These are phyloP conservation scores for Ailurus styani DNA, from an alignment of 2,113 vertebrate species.

Conservation along the genomic window DNA sequence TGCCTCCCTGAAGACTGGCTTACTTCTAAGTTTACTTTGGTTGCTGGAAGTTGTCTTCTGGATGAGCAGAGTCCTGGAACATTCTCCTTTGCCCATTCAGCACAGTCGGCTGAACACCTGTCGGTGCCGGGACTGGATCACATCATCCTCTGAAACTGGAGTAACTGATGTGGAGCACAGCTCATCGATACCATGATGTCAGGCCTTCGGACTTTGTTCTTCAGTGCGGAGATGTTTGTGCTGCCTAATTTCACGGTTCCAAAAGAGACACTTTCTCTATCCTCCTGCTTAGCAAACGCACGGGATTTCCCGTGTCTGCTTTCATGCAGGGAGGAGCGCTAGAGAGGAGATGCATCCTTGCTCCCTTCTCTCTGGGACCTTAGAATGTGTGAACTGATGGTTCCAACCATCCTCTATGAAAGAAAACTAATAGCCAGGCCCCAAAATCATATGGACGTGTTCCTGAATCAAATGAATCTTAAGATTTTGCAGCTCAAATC, in stretches of 20 bases:
- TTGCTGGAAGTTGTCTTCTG: not conserved
- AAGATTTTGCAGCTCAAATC: not conserved
- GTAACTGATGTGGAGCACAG: too few relatives aligned
- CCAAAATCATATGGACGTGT: not conserved
- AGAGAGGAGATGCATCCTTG: not conserved
- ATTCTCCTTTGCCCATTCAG: not conserved
- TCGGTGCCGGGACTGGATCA: not conserved
- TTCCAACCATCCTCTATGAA: not conserved
- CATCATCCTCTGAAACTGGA: too few relatives aligned
- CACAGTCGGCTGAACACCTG: not conserved
- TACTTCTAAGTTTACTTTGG: not conserved
- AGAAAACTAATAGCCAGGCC: not conserved
- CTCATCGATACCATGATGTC: accelerated
- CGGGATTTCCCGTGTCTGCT: too few relatives aligned
- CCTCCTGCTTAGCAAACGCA: too few relatives aligned
- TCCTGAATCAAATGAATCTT: not conserved
- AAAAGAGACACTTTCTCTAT: not conserved
- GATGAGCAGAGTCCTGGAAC: not conserved
- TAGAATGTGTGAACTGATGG: not conserved
- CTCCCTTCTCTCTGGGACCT: not conserved
- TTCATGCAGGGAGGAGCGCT: not conserved
- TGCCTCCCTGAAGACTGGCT: not conserved
- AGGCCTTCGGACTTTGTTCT: not conserved
- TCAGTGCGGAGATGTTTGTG: not conserved
- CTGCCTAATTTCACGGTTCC: not conserved